Conservation (phyloP, 2,888 invertebrate species). For the Drosophila percnosoma region DNA sequence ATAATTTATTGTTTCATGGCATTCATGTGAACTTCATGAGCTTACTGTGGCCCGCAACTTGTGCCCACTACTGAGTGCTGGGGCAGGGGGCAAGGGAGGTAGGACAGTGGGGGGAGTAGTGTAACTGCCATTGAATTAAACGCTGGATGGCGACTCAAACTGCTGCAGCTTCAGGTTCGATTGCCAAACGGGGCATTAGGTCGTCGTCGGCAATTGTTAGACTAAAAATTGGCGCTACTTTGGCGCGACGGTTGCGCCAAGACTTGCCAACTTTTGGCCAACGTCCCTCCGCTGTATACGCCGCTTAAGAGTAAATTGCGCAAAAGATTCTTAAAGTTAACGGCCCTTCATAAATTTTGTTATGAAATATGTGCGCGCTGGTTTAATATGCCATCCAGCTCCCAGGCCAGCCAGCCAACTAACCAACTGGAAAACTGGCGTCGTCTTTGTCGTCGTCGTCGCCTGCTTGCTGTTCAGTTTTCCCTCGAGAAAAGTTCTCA, state of each 20-base stretch:
- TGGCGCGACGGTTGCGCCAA: conserved; percentile 55
- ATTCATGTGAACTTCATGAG: conserved; percentile 82
- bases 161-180: conserved; percentile 52
- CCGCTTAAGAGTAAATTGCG: conserved; percentile 68
- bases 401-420: conserved; percentile 36
- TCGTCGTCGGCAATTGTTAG: conserved; percentile 82
- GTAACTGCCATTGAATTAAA: conserved; percentile 75
- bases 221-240: conserved; percentile 80
- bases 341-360: conserved; percentile 82
- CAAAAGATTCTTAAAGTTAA: conserved; percentile 82
- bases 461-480: conserved; percentile 48
- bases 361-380: conserved; percentile 81
- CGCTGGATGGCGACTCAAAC: conserved; percentile 33
- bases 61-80: not conserved
- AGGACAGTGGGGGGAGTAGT: conserved; percentile 16
- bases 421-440: conserved; percentile 53
- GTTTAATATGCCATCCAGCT: conserved; percentile 75
- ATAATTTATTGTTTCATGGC: conserved; percentile 84
- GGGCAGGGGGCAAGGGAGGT: not conserved
- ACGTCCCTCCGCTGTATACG: conserved; percentile 21
- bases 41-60: conserved; percentile 18
- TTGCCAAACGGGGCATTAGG: conserved; percentile 84
- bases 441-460: conserved; percentile 32
- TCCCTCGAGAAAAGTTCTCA: conserved; percentile 81
- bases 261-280: conserved; percentile 31